phyloP scores from a whole-genome alignment of 2,113 vertebrate species.

The Sceloporus tristichus region DNA sequence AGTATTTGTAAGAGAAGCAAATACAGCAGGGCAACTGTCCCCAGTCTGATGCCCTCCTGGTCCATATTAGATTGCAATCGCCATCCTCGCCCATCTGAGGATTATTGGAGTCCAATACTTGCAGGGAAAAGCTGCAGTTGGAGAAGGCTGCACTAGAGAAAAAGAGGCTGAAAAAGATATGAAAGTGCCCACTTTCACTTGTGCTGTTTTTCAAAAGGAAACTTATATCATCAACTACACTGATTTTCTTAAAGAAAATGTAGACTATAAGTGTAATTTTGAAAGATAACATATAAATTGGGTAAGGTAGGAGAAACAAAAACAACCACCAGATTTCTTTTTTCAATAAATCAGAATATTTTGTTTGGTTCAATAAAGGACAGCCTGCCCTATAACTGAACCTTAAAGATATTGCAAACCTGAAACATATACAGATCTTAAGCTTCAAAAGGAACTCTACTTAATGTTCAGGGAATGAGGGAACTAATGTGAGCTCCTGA shows the following conservation, averaged over 20 bases:
- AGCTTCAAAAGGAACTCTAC: not conserved
- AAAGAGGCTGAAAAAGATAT: not conserved
- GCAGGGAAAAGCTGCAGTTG: no score
- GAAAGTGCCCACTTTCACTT: not conserved
- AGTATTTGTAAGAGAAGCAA: not conserved
- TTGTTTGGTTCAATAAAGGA: not conserved
- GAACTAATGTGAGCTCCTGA: no score
- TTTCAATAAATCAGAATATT: not conserved
- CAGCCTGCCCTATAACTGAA: not conserved
- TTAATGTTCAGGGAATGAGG: not conserved
- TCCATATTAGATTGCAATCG: no score
- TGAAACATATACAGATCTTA: not conserved
- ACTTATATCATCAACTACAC: not conserved
- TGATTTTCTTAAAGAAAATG: not conserved
- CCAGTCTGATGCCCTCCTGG: no score
- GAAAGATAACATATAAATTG: not conserved
- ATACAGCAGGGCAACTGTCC: no score
- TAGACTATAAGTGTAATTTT: not conserved
- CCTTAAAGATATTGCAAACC: not conserved
- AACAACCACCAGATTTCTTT: not conserved
- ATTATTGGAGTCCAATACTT: no score
- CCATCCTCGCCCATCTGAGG: no score
- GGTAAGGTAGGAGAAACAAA: not conserved
- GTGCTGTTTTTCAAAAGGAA: not conserved
- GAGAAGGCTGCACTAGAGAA: not conserved